These are phyloP conservation scores for Psittacula echo DNA, from an alignment of 2,797 vertebrate genomes.

Conservation along the genomic window DNA sequence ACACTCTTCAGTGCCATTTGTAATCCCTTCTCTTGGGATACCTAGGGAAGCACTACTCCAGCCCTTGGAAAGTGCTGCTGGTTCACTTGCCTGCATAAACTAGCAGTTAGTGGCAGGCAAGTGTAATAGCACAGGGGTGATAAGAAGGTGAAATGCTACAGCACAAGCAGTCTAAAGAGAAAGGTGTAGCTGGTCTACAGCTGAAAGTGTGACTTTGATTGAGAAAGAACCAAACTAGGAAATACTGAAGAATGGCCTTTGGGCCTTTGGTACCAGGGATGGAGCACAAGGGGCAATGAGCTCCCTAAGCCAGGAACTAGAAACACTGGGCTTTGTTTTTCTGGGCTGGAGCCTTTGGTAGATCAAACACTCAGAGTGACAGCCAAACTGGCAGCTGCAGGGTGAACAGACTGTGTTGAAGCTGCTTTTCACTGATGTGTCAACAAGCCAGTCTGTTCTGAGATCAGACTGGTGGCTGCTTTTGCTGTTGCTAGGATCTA, in stretches of 20 bases:
- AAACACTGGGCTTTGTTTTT: not conserved
- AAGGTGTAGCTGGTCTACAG: not conserved
- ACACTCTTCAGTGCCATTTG: not conserved
- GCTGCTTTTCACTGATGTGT: not conserved
- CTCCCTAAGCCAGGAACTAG: not conserved
- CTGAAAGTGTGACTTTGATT: not conserved
- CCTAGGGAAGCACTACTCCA: not conserved
- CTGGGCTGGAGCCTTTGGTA: not conserved
- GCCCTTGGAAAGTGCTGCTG: not conserved
- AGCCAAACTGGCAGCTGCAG: not conserved
- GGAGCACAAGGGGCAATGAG: not conserved
- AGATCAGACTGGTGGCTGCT: not conserved
- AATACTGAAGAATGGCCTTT: not conserved
- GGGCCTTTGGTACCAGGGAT: not conserved
- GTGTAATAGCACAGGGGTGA: not conserved
- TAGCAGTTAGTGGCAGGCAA: not conserved
- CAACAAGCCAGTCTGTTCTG: constrained; percentile 29
- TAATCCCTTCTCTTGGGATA: not conserved
- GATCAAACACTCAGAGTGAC: not conserved
- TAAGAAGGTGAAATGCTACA: not conserved
- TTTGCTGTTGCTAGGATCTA: constrained; percentile 1
- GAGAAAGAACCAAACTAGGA: not conserved
- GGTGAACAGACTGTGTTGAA: constrained; percentile 25
- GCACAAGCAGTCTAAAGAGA: fast-evolving
- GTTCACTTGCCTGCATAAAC: not conserved